Percentiles rank a stretch among this genome's conserved stretches.
Evolutionary conservation across 2,888 invertebrate genomes (phyloP).

Genomic region (Oxytorus armatus): DNA sequence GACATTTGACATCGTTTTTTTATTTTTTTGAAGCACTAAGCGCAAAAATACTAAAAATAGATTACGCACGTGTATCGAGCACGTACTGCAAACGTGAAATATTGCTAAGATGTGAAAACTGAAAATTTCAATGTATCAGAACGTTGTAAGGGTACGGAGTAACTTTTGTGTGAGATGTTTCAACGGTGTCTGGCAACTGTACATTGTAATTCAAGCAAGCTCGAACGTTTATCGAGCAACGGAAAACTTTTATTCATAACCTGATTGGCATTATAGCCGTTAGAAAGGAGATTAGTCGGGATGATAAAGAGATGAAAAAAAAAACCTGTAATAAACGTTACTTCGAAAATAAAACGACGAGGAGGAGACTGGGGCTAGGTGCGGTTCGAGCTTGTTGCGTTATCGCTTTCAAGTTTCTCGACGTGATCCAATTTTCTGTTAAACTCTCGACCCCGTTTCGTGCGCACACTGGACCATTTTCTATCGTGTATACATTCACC

Average conservation of each 20-base stretch:
- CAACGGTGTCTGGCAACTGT: not conserved
- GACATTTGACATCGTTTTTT: conserved; percentile 39
- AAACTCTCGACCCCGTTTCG: conserved; percentile 52
- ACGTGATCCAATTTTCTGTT: conserved; percentile 46
- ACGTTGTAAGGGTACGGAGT: not conserved
- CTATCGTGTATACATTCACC: conserved; percentile 60
- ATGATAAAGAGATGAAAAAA: not conserved
- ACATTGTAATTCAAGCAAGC: not conserved
- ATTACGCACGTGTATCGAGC: not conserved
- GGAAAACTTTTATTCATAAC: conserved; percentile 1
- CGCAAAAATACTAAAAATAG: not conserved
- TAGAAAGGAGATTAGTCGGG: conserved; percentile 38
- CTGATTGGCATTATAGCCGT: not conserved
- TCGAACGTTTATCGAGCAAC: not conserved
- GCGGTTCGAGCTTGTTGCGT: conserved; percentile 38
- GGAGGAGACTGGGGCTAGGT: conserved; percentile 32
- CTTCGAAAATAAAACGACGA: not conserved
- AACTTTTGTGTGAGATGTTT: not conserved
- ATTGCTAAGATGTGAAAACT: too few relatives aligned
- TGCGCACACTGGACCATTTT: conserved; percentile 46
- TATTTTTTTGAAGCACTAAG: not conserved
- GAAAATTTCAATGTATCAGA: not conserved
- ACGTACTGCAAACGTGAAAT: not conserved
- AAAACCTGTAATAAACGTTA: conserved; percentile 5
- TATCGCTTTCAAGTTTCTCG: conserved; percentile 50